Conservation (phyloP, 1,140 invertebrate species). For the Medauroidea extradentata region DNA sequence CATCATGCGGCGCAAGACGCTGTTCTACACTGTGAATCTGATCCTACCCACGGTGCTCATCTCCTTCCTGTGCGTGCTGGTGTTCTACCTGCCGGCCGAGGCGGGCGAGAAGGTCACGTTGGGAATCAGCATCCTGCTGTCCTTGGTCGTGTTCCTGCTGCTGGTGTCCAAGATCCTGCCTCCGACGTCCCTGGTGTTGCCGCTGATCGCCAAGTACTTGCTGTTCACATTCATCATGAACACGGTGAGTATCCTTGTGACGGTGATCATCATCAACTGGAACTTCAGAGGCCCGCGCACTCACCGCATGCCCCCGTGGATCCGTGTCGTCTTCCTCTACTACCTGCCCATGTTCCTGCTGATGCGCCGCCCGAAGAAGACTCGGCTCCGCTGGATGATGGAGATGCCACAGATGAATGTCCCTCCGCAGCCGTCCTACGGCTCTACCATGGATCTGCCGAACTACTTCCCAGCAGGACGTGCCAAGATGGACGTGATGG, state of each 20-base stretch:
- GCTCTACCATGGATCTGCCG: slow-evolving; percentile 72
- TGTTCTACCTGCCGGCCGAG: slow-evolving; percentile 97
- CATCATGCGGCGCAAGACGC: slow-evolving; percentile 92
- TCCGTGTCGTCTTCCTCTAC: slow-evolving; percentile 89
- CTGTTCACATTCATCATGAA: slow-evolving; percentile 99
- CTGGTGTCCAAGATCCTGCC: slow-evolving; percentile 99
- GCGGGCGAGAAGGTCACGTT: slow-evolving; percentile 93
- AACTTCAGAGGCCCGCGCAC: slow-evolving; percentile 93
- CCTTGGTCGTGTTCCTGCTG: slow-evolving; percentile 97
- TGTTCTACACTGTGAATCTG: slow-evolving; percentile 99
- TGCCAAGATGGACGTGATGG: slow-evolving; percentile 87
- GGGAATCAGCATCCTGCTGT: slow-evolving; percentile 97
- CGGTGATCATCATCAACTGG: slow-evolving; percentile 99
- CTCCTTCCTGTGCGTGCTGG: slow-evolving; percentile 96
- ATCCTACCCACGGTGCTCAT: slow-evolving; percentile 98
- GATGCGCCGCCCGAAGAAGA: slow-evolving; percentile 90
- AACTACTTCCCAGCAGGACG: slow-evolving; percentile 60
- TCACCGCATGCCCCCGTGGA: slow-evolving; percentile 91
- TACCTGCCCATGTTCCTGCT: slow-evolving; percentile 80
- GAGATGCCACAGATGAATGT: slow-evolving; percentile 85
- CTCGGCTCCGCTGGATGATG: slow-evolving; percentile 93
- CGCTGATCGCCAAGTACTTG: slow-evolving; percentile 96
- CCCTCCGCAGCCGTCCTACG: slow-evolving; percentile 70
- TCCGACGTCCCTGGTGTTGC: slow-evolving; percentile 92
- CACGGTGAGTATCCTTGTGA: slow-evolving; percentile 97